phyloP scores from a whole-genome alignment of 2,797 vertebrate species.

The Coregonus suidteri region DNA sequence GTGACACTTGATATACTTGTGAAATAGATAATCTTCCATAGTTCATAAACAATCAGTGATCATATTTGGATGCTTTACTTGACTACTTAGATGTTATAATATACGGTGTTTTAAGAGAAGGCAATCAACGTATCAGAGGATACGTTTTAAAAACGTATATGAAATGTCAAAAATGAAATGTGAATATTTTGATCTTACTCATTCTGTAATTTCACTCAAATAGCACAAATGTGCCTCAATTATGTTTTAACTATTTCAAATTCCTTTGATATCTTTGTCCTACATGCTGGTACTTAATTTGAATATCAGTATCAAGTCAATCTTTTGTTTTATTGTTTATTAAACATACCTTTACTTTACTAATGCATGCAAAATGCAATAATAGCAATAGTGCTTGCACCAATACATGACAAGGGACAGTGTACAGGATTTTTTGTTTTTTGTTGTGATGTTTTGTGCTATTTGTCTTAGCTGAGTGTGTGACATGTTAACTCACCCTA shows the following conservation, averaged over 20 bases:
- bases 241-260: constrained; percentile 24
- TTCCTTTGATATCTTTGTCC: constrained; percentile 32
- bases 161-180: constrained; percentile 35
- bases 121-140: constrained; percentile 9
- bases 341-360: constrained; percentile 3
- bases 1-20: constrained; percentile 25
- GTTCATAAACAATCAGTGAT: constrained; percentile 15
- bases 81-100: constrained; percentile 34
- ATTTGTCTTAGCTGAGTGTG: constrained; percentile 22
- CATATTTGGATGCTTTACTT: constrained; percentile 9
- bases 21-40: constrained; percentile 23
- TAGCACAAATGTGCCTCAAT: constrained; percentile 35
- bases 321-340: constrained; percentile 8
- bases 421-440: constrained; percentile 39
- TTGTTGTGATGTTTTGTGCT: constrained; percentile 17
- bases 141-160: constrained; percentile 30
- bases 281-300: constrained; percentile 56
- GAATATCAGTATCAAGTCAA: constrained; percentile 10
- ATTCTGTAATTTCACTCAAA: constrained; percentile 46
- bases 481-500: background rate
- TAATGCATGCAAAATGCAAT: constrained; percentile 36
- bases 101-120: constrained; percentile 16
- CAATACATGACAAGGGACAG: constrained; percentile 25
- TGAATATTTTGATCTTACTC: constrained; percentile 43
- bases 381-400: constrained; percentile 22